Conservation (phyloP, 1,140 invertebrate genomes). For the Dysdera silvatica region DNA sequence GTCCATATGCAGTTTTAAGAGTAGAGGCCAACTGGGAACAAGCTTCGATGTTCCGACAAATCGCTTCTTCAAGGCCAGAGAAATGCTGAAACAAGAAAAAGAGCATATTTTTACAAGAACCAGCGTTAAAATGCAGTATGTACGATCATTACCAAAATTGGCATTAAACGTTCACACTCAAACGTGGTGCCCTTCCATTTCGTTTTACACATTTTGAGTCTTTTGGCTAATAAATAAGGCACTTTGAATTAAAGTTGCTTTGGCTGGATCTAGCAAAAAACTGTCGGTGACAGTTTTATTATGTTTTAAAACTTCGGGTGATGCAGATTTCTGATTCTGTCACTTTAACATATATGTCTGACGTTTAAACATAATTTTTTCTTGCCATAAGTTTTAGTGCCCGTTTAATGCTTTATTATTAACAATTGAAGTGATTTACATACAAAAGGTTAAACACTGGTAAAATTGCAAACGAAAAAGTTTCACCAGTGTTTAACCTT, state of each 20-base stretch:
- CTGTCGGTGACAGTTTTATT: too few species aligned
- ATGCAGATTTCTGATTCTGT: too few species aligned
- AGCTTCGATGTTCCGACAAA: conserved; percentile 89
- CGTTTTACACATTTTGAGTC: background rate
- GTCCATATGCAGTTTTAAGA: conserved; percentile 89
- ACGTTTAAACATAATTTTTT: too few species aligned
- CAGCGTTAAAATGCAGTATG: background rate
- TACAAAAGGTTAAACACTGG: too few species aligned
- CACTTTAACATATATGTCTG: too few species aligned
- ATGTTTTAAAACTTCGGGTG: too few species aligned
- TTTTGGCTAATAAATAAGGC: background rate
- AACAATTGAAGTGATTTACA: too few species aligned
- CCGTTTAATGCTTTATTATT: too few species aligned
- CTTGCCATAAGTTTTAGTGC: too few species aligned
- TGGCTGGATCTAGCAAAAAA: background rate
- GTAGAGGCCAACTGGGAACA: conserved; percentile 92
- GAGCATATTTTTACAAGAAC: background rate
- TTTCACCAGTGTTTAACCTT: too few species aligned
- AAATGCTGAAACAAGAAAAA: conserved; percentile 59
- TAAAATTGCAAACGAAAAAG: too few species aligned
- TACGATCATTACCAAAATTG: background rate
- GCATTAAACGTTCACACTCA: background rate
- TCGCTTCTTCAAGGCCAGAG: conserved; percentile 94
- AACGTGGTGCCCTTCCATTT: background rate
- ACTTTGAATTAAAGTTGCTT: background rate